Evolutionary conservation across 2,888 invertebrate genomes (phyloP), one percentile per base, ranked within the genome.

Genomic region (Ectropis crepuscularia): DNA sequence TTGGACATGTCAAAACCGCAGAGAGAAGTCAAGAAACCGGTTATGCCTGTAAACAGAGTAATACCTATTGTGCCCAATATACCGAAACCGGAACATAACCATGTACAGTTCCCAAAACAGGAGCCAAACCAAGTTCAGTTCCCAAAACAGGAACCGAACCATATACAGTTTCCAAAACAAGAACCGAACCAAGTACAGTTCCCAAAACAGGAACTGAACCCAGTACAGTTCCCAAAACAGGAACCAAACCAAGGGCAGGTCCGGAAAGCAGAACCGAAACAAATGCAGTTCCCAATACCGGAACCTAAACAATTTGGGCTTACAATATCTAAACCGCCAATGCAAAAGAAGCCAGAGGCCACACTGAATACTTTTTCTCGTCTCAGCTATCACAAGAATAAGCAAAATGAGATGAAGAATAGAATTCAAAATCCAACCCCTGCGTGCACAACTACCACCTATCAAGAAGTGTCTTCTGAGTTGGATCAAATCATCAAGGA

Each of bases 311-410:
- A 74, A 70, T 70, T 28, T 28, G 16, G 16, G 16, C 16, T 28
- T 28, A 28, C 16, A 28, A 28, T 28, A 86, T 82, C 85, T 82
- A 89, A 88, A 88, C 76, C 71, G 71, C 43, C 68, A 58, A 58
- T 74, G 45, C 80, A 76, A 53, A 89, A 85, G 74, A 88, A 85
- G 72, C 76, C 75, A 7, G 89, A 89, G 41, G 80, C 79, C 58
- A 86, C 83, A 37, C 85, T 86, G 4, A 87, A 90, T 59, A 92
- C 92, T 4, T 92, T 92, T 72, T 79, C 92, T 10, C 86, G 92
- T 38, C 85, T 87, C 53, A 90, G 84, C 69, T 92, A 91, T 68
- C 89, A 90, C 70, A 92, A 87, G 75, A 89, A 80, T 66, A 87
- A 88, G 74, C 87, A 87, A 71, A 76, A 65, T 38, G 87, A 88